Evolutionary conservation across 2,888 invertebrate genomes (phyloP), one percentile per base, ranked within the genome.

Genomic region (Chaitophorus viminalis): DNA sequence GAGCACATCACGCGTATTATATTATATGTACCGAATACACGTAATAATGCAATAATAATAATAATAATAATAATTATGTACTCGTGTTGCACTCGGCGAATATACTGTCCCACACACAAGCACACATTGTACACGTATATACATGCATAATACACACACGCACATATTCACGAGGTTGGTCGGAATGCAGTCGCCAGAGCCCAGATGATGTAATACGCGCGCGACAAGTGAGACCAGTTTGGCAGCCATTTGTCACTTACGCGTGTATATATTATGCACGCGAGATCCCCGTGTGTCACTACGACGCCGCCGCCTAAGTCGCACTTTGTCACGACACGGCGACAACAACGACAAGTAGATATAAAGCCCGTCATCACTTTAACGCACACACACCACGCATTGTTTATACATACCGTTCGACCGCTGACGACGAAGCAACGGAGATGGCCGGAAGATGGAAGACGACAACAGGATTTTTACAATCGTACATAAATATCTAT

Each of bases 191-290:
- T 82, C 29, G 17, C 33, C 33, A 36, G 36, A 36, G 36, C 9
- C 4, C 11, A n/a, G 2, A 52, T 31, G 46, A 18, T 14, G 74
- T 39, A 36, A 75, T 29, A 21, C 75, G 39, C 75, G 60, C 29
- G 21, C 52, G 60, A 75, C 82, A n/a, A 74, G 36, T 9, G 74
- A 82, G 82, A 82, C 82, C 84, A 74, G 84, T 84, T 84, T 84
- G 84, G 75, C 75, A 84, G 84, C 75, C 84, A 36, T 84, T 84
- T 84, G 84, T 84, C 84, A 76, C 84, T 75, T 9, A 68, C 68
- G 36, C n/a, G n/a, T 18, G 65, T 4, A 25, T n/a, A n/a, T n/a
- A n/a, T n/a, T n/a, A n/a, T n/a, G n/a, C n/a, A n/a, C n/a, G n/a
- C n/a, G n/a, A n/a, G n/a, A n/a, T n/a, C n/a, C n/a, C n/a, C n/a